phyloP scores from a whole-genome alignment of 2,797 vertebrate species.

The Chiroxiphia lanceolata region DNA sequence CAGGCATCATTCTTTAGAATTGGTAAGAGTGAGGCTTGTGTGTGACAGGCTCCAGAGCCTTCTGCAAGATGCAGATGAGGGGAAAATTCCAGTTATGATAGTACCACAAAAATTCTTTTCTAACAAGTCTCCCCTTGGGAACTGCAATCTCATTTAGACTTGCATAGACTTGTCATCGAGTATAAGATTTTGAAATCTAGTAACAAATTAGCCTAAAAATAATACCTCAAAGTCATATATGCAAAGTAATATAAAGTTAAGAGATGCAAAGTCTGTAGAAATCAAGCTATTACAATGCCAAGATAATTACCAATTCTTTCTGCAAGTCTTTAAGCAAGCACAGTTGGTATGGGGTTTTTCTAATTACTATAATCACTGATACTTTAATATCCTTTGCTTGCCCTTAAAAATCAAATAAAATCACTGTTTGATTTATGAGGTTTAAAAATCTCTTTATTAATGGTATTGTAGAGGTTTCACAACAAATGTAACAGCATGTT shows the following conservation, averaged over 20 bases:
- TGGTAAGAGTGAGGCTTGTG: not conserved
- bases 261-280: not conserved
- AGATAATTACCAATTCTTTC: constrained; percentile 41
- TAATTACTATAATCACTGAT: not conserved
- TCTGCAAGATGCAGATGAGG: constrained; percentile 2
- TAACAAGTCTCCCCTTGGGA: not conserved
- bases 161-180: not conserved
- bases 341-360: not conserved
- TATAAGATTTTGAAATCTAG: not conserved
- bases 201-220: constrained; percentile 10
- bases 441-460: not conserved
- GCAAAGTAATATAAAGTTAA: not conserved
- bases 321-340: not conserved
- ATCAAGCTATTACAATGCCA: not conserved
- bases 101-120: not conserved
- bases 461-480: not conserved
- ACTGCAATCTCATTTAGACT: not conserved
- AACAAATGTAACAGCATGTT: not conserved
- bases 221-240: not conserved
- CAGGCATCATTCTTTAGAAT: not conserved
- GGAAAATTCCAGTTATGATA: not conserved
- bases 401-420: constrained; percentile 6
- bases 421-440: not conserved
- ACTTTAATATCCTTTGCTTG: constrained; percentile 1
- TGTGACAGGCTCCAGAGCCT: not conserved